Base-by-base conservation (phyloP, 2,797 vertebrate species). In the Halcyon badia region DNA sequence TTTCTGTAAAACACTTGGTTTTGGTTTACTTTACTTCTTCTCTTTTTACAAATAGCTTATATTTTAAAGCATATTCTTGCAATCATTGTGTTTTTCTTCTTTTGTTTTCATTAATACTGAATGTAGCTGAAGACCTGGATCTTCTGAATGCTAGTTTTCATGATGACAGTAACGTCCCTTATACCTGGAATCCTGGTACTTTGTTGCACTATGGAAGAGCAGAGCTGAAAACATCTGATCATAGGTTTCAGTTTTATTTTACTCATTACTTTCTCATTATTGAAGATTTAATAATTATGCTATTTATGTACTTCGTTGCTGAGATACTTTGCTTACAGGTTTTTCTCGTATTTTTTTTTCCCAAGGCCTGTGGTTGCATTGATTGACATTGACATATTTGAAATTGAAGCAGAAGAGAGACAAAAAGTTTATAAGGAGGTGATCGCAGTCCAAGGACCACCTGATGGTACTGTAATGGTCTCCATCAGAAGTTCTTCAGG, bases 181-280 rank as follows among this genome's bases (percentile, higher is more conserved):
- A 98, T 37, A 98, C 98, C 0, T 99, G 99, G 99, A 99, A 97
- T 87, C 98, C 99, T 62, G 99, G 99, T 56, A 98, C 98, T 46
- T 98, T 99, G 91, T 98, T 99, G 96, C 99, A 99, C 97, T 99
- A 99, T 0, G 99, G 99, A 97, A 98, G 99, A 95, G 99, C 99
- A 7, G 99, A 99, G 97, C 98, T 99, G 21, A 99, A 99, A 98
- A 99, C 99, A 20, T 99, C 99, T 35, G 99, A 99, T 97, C 99
- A 99, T 83, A 99, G 99, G 99, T 99, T 98, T 83, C 39, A 54
- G 15, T 57, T 96, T 69, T 68, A 48, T 51, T 71, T 94, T 85
- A 39, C 30, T 4, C 49, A 5, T 94, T 82, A 12, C 25, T 94
- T 81, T 76, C 65, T 84, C 73, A 62, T 87, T 24, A 62, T n/a